A percentile compares a stretch with the other conserved stretches of the same genome.
Evolutionary conservation across 2,113 vertebrate genomes (phyloP).

Genomic region (Campylomormyrus tamandua): DNA sequence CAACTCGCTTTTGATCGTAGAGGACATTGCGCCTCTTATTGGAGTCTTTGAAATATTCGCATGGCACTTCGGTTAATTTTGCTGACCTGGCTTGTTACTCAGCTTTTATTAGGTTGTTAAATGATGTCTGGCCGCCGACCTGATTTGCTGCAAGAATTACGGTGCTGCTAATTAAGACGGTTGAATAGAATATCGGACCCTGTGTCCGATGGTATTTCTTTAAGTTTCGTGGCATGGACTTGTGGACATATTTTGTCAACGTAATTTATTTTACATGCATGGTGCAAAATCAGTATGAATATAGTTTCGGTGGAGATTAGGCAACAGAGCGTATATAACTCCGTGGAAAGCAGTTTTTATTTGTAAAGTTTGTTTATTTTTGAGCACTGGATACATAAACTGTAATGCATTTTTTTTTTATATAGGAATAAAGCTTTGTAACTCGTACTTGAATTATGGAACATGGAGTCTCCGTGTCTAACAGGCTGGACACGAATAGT

Average conservation of each 20-base stretch:
- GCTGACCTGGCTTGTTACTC: constrained; percentile 42
- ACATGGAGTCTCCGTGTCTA: neutral
- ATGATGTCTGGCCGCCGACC: neutral
- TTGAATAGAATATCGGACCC: neutral
- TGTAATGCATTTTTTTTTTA: neutral
- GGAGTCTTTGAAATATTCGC: constrained; percentile 26
- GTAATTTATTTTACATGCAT: neutral
- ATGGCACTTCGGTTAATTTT: constrained; percentile 20
- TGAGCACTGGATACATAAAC: neutral
- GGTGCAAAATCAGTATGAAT: neutral
- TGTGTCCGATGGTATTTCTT: neutral
- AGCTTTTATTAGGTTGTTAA: neutral
- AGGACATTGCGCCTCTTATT: constrained; percentile 24
- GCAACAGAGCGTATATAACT: neutral
- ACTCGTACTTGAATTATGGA: neutral
- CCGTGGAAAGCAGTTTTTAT: neutral
- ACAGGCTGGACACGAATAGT: neutral
- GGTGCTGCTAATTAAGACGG: neutral
- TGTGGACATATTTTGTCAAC: neutral
- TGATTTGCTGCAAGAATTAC: neutral
- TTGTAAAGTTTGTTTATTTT: neutral
- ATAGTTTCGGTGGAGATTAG: neutral
- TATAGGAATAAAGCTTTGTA: neutral
- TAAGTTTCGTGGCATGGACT: neutral
- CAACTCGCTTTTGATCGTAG: neutral